Evolutionary conservation across 2,113 vertebrate genomes (phyloP), one percentile per base, ranked within the genome.

Genomic region (Phrynocephalus versicolor): DNA sequence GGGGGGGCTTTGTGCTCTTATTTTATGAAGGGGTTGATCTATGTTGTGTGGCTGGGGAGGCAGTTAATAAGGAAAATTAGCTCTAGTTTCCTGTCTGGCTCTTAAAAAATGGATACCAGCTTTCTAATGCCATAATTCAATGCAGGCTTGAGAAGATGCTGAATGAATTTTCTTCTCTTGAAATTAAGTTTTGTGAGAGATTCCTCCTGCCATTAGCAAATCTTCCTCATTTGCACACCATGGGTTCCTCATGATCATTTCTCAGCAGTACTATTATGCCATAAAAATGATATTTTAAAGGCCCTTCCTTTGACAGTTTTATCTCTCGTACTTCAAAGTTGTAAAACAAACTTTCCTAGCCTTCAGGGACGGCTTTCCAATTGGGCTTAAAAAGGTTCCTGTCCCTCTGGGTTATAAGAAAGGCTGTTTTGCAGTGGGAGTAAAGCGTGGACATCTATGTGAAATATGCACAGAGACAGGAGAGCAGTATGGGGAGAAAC

Each of bases 151-250:
- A 73, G 39, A 55, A 76, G 41, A 27, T n/a, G 13, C 62, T 35
- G 62, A 65, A 67, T 84, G 41, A 55, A 35, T 67, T 84, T 55
- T 75, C 72, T 55, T 37, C 62, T 84, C 73, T 77, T 67, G 73
- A 77, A 84, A 84, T 84, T 77, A 76, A 76, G 27, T 84, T 76
- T 51, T 25, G 30, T 57, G 72, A 76, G 82, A 83, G 62, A 67
- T 65, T 75, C 55, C n/a, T 57, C 41, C 83, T 77, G 73, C 82
- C 73, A 67, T 55, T 84, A 62, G 73, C 82, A 84, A 67, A 76
- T 65, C 73, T 67, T 37, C 60, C 45, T 67, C 73, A 25, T 69
- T 30, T 55, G 73, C 62, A 57, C 64, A 37, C 35, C n/a, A 62
- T 69, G 83, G 45, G 51, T 76, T 65, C 51, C 82, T 76, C 14